These are phyloP conservation scores for Zaprionus gabonicus DNA, from an alignment of 1,140 invertebrate species.

Conservation along the genomic window DNA sequence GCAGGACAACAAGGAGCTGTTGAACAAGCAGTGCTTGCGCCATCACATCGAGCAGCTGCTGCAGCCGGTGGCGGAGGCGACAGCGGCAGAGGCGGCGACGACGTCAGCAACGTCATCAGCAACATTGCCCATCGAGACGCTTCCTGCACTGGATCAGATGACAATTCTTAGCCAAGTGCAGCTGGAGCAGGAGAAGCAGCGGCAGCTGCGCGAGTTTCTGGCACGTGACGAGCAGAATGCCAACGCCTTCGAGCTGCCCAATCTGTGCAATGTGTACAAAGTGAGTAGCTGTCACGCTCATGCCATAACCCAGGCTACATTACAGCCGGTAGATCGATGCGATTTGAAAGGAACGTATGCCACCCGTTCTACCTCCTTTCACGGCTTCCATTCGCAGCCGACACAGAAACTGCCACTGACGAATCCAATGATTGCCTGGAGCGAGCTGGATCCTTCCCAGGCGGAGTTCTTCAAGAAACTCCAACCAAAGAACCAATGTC, in stretches of 20 bases:
- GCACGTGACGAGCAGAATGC: constrained; percentile 61
- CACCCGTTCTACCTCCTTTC: not conserved
- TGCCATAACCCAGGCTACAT: not conserved
- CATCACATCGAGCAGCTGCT: constrained; percentile 47
- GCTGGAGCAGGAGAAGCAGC: constrained; percentile 43
- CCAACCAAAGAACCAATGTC: not conserved
- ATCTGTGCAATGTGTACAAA: constrained; percentile 53
- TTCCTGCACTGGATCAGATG: not conserved
- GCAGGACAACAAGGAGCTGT: constrained; percentile 54
- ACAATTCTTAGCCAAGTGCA: constrained; percentile 23
- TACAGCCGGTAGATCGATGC: not conserved
- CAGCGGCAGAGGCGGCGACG: not conserved
- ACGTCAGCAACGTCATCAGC: not conserved
- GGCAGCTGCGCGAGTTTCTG: constrained; percentile 53
- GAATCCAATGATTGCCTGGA: not conserved
- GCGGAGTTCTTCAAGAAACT: not conserved
- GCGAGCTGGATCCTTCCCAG: not conserved
- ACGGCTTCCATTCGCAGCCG: not conserved
- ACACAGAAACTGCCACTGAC: too few species aligned
- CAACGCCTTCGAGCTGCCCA: constrained; percentile 55
- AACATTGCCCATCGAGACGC: not conserved
- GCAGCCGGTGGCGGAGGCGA: not conserved
- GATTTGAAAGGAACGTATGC: not conserved
- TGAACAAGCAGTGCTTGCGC: constrained; percentile 41
- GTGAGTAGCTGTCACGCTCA: constrained; percentile 28